Percentiles rank a stretch among this genome's conserved stretches.
These are phyloP conservation scores for Suillia variegata DNA, from an alignment of 2,888 invertebrate species.

Conservation along the genomic window DNA sequence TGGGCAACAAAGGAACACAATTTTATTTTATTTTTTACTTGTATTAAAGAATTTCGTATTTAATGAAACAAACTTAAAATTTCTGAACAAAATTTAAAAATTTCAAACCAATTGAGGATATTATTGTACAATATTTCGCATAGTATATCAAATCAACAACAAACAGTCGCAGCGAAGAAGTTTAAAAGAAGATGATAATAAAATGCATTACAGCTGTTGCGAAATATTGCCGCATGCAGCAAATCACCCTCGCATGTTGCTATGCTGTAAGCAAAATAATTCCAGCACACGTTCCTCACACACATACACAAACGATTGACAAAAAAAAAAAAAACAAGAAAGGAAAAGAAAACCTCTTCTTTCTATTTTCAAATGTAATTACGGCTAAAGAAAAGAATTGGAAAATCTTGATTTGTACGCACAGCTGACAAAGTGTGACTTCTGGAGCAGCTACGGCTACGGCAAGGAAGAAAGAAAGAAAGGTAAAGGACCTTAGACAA, in stretches of 20 bases:
- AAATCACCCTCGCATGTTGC: slow-evolving; percentile 18
- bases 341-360: slow-evolving; percentile 12
- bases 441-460: slow-evolving; percentile 6
- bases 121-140: too few species aligned
- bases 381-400: slow-evolving; percentile 8
- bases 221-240: slow-evolving; percentile 1
- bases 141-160: too few species aligned
- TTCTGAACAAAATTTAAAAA: too few species aligned
- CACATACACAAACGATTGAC: not conserved
- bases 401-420: slow-evolving; percentile 7
- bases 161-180: too few species aligned
- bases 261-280: not conserved
- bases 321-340: slow-evolving; percentile 10
- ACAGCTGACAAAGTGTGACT: slow-evolving; percentile 25
- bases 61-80: too few species aligned
- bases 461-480: not conserved
- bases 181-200: too few species aligned
- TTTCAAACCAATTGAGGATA: too few species aligned
- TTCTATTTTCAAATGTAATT: too few species aligned
- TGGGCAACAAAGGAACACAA: too few species aligned
- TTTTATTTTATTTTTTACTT: too few species aligned
- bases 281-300: not conserved
- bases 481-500: slow-evolving; percentile 21
- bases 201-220: slow-evolving; percentile 7
- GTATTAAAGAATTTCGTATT: too few species aligned